Evolutionary conservation across 2,797 vertebrate species (phyloP).

Genomic region (Bovichtus variegatus): DNA sequence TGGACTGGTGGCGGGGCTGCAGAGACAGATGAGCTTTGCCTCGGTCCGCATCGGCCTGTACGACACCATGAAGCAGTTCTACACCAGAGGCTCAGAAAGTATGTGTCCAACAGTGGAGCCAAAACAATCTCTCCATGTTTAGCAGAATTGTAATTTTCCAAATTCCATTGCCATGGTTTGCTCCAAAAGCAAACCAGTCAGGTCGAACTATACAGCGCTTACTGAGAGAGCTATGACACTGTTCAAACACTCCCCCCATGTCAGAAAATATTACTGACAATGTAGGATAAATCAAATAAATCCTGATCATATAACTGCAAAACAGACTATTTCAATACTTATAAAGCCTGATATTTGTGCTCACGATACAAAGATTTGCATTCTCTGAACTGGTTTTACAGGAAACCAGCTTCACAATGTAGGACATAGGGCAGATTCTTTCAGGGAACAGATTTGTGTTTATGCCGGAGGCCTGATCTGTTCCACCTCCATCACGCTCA

Average conservation of each 20-base stretch:
- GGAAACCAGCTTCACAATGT: background rate
- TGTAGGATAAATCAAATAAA: background rate
- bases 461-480: background rate
- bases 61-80: conserved; percentile 88
- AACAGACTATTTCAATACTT: background rate
- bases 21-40: conserved; percentile 88
- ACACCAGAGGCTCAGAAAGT: conserved; percentile 82
- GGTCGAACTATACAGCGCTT: background rate
- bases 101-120: conserved; percentile 30
- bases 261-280: background rate
- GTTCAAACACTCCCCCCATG: conserved; percentile 6
- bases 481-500: background rate
- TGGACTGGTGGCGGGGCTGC: conserved; percentile 87
- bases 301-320: background rate
- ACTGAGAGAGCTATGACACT: background rate
- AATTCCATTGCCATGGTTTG: too few species aligned
- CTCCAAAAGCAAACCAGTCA: too few species aligned
- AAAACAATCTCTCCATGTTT: background rate
- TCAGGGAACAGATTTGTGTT: conserved; percentile 1
- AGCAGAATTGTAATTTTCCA: too few species aligned
- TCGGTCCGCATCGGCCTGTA: conserved; percentile 89
- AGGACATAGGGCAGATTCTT: conserved; percentile 1
- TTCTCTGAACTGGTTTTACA: conserved; percentile 6
- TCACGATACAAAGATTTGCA: background rate
- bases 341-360: background rate